These are phyloP conservation scores for Phenganax subtilis DNA, from an alignment of 92 coral and sea anemone species.

Conservation along the genomic window DNA sequence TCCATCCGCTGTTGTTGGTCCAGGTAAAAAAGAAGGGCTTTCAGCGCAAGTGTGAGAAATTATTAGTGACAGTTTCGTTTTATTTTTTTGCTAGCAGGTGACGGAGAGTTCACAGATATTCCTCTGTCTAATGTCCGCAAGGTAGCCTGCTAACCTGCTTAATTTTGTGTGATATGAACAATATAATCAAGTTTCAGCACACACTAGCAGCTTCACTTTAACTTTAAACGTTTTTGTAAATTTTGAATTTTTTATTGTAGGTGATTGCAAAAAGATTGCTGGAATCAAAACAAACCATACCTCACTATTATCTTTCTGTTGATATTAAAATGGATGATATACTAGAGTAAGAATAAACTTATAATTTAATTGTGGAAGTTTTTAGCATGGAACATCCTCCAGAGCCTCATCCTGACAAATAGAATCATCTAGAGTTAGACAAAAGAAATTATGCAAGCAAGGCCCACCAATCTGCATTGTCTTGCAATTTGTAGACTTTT, in stretches of 20 bases:
- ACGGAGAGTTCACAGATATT: conserved; percentile 67
- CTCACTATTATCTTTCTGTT: conserved; percentile 91
- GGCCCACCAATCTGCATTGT: too few species aligned
- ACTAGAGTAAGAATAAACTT: conserved; percentile 53
- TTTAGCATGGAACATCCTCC: too few species aligned
- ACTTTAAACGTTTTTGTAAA: background rate
- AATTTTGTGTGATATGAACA: background rate
- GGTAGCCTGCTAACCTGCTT: conserved; percentile 42
- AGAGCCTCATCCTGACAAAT: too few species aligned
- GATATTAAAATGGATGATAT: conserved; percentile 85
- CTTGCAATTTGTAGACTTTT: too few species aligned
- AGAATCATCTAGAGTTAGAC: too few species aligned
- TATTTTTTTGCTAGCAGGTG: conserved; percentile 26
- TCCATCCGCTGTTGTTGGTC: conserved; percentile 39
- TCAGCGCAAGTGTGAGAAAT: background rate
- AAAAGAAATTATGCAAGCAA: too few species aligned
- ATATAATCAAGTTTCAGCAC: background rate
- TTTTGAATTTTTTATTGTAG: conserved; percentile 30
- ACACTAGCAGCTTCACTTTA: background rate
- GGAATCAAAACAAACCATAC: conserved; percentile 92
- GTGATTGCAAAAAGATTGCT: conserved; percentile 83
- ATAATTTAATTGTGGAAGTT: background rate
- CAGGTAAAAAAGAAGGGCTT: background rate
- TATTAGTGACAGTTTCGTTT: background rate
- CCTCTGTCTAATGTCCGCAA: conserved; percentile 86